A percentile compares a stretch with the other conserved stretches of the same genome.
Evolutionary conservation across 2,888 invertebrate genomes (phyloP).

Genomic region (Cosmia pyralina): DNA sequence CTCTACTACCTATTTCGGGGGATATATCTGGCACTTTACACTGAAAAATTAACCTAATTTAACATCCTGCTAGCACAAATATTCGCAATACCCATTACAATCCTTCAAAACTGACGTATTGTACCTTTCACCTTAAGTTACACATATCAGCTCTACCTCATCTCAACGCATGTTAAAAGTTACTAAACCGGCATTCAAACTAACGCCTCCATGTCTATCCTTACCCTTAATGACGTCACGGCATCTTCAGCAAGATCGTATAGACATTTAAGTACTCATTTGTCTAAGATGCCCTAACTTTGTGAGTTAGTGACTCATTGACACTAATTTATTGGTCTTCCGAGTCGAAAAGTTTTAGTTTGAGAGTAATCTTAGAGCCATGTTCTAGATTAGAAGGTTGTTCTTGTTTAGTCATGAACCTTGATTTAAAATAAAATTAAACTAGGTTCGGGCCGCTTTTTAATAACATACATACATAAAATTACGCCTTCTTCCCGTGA

Average conservation of each 20-base stretch:
- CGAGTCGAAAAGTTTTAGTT: slow-evolving; percentile 25
- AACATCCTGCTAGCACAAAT: too few relatives aligned
- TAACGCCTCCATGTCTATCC: slow-evolving; percentile 23
- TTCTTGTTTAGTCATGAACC: slow-evolving; percentile 6
- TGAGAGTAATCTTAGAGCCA: slow-evolving; percentile 16
- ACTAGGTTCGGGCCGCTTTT: neutral
- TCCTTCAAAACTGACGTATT: too few relatives aligned
- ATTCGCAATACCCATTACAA: too few relatives aligned
- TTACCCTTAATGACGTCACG: slow-evolving; percentile 47
- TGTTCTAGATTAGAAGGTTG: neutral
- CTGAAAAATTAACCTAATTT: too few relatives aligned
- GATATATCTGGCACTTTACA: too few relatives aligned
- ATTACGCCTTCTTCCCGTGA: too few relatives aligned
- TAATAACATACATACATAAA: too few relatives aligned
- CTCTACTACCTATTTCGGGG: too few relatives aligned
- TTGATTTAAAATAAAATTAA: slow-evolving; percentile 1
- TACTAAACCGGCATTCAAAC: slow-evolving; percentile 12
- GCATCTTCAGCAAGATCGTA: slow-evolving; percentile 41
- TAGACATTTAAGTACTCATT: slow-evolving; percentile 52
- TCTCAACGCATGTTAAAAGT: neutral
- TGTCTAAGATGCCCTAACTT: slow-evolving; percentile 55
- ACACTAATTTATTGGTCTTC: slow-evolving; percentile 42
- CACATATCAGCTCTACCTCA: neutral
- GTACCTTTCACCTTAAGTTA: neutral
- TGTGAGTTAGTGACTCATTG: slow-evolving; percentile 43